Evolutionary conservation across 1,140 invertebrate species (phyloP).

Genomic region (Halyomorpha halys): DNA sequence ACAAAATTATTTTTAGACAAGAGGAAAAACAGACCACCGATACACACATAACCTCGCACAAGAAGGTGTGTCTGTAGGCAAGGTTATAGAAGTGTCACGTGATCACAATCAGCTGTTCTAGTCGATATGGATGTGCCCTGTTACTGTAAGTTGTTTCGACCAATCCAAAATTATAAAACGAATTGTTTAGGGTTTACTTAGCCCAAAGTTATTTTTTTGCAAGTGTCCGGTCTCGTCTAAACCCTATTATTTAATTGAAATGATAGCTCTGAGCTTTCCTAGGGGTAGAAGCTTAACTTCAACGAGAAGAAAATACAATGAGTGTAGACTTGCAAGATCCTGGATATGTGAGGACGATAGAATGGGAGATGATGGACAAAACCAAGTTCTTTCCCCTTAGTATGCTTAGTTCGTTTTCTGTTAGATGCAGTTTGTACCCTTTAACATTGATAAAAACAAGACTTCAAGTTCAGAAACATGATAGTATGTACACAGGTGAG

Average conservation of each 20-base stretch:
- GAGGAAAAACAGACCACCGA: too few relatives aligned
- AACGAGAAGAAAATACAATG: neutral
- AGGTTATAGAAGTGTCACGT: neutral
- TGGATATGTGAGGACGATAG: constrained; percentile 54
- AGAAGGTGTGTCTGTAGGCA: neutral
- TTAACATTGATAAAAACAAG: constrained; percentile 94
- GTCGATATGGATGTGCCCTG: constrained; percentile 7
- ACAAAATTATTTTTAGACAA: too few relatives aligned
- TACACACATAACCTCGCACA: too few relatives aligned
- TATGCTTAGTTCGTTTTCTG: constrained; percentile 72
- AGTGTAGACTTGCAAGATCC: constrained; percentile 11
- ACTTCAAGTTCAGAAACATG: constrained; percentile 78
- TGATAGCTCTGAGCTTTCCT: neutral
- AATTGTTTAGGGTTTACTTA: constrained; percentile 5
- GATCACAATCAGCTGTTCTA: constrained; percentile 3
- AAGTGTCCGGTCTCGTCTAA: too few relatives aligned
- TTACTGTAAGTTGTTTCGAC: neutral
- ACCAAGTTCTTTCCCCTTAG: constrained; percentile 84
- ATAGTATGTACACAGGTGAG: constrained; percentile 67
- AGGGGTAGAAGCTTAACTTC: neutral
- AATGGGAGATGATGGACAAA: constrained; percentile 99
- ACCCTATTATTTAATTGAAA: constrained; percentile 4
- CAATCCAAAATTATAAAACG: neutral
- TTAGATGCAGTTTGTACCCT: constrained; percentile 86
- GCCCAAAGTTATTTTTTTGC: neutral